phyloP scores from a whole-genome alignment of 1,140 invertebrate species.

The Cyclina sinensis region DNA sequence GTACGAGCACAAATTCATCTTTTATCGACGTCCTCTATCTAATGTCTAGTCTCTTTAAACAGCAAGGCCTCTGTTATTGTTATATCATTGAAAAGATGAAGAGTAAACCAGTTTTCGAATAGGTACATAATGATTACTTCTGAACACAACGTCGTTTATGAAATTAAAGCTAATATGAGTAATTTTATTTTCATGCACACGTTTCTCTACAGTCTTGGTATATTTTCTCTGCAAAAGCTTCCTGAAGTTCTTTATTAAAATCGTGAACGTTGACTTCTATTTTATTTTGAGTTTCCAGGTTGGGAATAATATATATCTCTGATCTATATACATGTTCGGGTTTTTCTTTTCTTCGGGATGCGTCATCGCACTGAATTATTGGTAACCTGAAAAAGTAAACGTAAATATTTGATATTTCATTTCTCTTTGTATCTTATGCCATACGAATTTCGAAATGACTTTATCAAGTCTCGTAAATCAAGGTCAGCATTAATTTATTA shows the following conservation, averaged over 20 bases:
- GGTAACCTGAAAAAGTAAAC: no score
- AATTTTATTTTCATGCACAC: neutral
- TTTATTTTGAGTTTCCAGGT: neutral
- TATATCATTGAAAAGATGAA: neutral
- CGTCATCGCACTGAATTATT: no score
- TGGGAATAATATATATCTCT: neutral
- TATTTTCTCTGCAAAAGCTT: neutral
- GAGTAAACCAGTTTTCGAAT: neutral
- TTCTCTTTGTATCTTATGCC: no score
- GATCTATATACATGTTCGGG: neutral
- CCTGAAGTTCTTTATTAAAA: neutral
- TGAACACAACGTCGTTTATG: neutral
- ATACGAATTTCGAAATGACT: no score
- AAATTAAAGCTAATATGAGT: neutral
- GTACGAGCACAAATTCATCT: neutral
- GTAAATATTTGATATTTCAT: no score
- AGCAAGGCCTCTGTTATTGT: constrained; percentile 1
- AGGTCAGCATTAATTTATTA: no score
- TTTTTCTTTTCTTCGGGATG: neutral
- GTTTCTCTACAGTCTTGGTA: neutral
- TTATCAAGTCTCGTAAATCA: no score
- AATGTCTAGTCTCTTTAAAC: neutral
- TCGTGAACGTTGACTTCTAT: neutral
- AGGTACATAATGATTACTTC: neutral
- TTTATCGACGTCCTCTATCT: neutral